phyloP scores from a whole-genome alignment of 2,797 vertebrate genomes.

The Acanthiza pusilla region DNA sequence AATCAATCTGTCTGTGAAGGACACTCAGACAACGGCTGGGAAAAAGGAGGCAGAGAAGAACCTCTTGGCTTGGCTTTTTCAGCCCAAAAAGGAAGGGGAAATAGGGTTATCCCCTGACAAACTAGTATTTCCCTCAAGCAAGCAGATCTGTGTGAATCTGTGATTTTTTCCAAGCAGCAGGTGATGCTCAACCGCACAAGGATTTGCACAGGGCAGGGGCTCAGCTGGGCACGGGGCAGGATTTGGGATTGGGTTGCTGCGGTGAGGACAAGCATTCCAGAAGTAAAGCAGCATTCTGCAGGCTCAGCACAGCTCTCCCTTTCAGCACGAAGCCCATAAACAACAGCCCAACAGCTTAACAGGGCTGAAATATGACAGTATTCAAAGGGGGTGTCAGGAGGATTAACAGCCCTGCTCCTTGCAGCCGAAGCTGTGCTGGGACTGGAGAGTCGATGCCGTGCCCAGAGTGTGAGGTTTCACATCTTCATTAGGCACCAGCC shows the following conservation, averaged over 20 bases:
- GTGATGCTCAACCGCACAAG: accelerated
- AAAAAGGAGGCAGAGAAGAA: neutral
- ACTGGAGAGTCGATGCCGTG: neutral
- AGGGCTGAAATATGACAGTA: conserved; percentile 42
- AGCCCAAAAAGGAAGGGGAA: neutral
- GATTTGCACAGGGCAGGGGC: accelerated
- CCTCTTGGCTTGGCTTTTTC: neutral
- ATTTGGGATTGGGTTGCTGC: neutral
- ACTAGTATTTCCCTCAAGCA: neutral
- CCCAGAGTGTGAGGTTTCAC: neutral
- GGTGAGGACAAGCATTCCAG: neutral
- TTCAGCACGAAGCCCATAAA: conserved; percentile 4
- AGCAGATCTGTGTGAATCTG: neutral
- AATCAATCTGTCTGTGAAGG: neutral
- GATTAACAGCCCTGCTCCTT: conserved; percentile 33
- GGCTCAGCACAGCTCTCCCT: conserved; percentile 10
- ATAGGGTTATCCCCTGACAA: accelerated
- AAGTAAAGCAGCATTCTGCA: neutral
- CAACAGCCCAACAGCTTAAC: neutral
- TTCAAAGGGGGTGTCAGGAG: conserved; percentile 36
- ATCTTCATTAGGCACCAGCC: neutral
- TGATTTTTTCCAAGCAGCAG: neutral
- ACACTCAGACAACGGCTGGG: accelerated
- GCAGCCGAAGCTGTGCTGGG: neutral
- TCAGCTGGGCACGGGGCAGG: accelerated